A percentile compares a stretch with the other conserved stretches of the same genome.
phyloP scores from a whole-genome alignment of 2,888 invertebrate genomes.

The Frankliniella intonsa region DNA sequence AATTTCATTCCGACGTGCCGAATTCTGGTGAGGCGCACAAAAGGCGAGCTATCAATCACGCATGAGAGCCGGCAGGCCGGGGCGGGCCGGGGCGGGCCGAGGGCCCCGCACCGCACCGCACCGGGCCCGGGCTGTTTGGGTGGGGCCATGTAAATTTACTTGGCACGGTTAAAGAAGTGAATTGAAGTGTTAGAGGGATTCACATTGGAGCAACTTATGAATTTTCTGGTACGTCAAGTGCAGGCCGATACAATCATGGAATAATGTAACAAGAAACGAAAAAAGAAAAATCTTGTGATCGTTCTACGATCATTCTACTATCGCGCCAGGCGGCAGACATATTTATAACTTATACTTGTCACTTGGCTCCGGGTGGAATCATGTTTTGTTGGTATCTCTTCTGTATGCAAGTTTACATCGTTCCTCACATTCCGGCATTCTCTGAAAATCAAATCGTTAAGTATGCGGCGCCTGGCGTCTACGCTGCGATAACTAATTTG shows the following conservation, averaged over 20 bases:
- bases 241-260: no score
- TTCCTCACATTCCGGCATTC: not conserved
- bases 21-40: not conserved
- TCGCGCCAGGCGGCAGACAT: not conserved
- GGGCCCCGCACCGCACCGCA: not conserved
- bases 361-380: not conserved
- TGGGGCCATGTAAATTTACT: no score
- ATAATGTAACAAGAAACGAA: no score
- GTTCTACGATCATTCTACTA: not conserved
- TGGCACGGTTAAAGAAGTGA: no score
- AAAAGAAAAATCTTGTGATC: not conserved
- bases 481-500: not conserved
- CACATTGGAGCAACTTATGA: no score
- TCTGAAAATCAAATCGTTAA: not conserved
- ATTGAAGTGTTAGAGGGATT: no score
- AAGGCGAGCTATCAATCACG: not conserved
- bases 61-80: not conserved
- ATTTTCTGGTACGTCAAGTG: no score
- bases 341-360: no score
- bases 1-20: conserved; percentile 18
- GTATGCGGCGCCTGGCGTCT: not conserved
- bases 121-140: no score
- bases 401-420: not conserved
- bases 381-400: no score
- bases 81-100: no score